A percentile compares a stretch with the other conserved stretches of the same genome.
Conservation (phyloP, 2,888 invertebrate genomes). For the Dilophus febrilis region DNA sequence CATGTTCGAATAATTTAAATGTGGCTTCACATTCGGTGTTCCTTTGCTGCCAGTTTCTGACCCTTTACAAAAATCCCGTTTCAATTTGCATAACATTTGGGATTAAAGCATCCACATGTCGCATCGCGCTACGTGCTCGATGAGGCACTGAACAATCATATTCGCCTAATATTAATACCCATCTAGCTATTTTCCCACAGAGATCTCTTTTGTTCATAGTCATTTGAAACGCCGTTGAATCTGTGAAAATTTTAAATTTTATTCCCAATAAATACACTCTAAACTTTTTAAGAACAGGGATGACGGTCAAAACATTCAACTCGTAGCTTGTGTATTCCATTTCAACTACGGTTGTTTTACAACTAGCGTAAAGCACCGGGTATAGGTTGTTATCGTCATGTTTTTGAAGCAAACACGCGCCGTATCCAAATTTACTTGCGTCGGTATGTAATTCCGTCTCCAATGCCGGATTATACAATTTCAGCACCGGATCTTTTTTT, state of each 20-base stretch:
- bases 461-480: constrained; percentile 14
- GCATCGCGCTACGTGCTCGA: too few species aligned
- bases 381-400: constrained; percentile 10
- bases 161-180: too few species aligned
- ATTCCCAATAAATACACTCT: constrained; percentile 15
- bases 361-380: constrained; percentile 16
- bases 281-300: constrained; percentile 15
- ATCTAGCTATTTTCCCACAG: constrained; percentile 15
- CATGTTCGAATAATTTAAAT: too few species aligned
- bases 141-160: too few species aligned
- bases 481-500: constrained; percentile 14
- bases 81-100: too few species aligned
- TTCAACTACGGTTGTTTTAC: constrained; percentile 14
- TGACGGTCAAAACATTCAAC: constrained; percentile 18
- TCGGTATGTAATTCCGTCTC: constrained; percentile 16
- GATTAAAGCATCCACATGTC: too few species aligned
- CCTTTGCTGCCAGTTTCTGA: too few species aligned
- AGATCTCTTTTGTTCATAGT: constrained; percentile 16
- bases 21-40: too few species aligned
- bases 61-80: too few species aligned
- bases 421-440: constrained; percentile 15
- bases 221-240: constrained; percentile 16
- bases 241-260: constrained; percentile 13
- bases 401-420: constrained; percentile 14
- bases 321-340: constrained; percentile 18